These are phyloP conservation scores for Climacteris rufus DNA, from an alignment of 2,113 vertebrate genomes.

Conservation along the genomic window DNA sequence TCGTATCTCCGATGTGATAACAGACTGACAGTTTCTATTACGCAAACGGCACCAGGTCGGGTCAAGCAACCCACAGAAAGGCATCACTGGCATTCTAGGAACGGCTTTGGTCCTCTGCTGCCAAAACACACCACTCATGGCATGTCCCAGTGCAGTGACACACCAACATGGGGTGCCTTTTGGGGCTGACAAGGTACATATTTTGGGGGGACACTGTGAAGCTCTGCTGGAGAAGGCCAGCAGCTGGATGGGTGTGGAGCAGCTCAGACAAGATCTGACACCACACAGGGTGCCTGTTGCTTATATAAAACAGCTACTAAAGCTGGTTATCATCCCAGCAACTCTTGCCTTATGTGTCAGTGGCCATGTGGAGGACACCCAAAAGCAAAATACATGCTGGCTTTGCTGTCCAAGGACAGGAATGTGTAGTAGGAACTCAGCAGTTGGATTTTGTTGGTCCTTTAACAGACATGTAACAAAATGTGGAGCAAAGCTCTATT, in stretches of 20 bases:
- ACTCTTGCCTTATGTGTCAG: constrained; percentile 5
- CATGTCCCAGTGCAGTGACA: accelerated
- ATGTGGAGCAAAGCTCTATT: background rate
- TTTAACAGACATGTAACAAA: background rate
- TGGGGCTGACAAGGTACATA: background rate
- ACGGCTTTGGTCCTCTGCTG: background rate
- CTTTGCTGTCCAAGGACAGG: background rate
- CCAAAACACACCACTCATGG: background rate
- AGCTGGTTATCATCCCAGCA: constrained; percentile 9
- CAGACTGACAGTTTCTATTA: constrained; percentile 19
- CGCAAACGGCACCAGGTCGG: background rate
- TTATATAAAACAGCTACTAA: constrained; percentile 1
- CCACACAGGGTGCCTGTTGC: background rate
- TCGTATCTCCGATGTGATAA: background rate
- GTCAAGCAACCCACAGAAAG: background rate
- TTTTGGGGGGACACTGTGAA: background rate
- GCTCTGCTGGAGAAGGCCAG: background rate
- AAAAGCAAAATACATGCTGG: background rate
- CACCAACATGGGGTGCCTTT: accelerated
- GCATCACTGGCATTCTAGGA: constrained; percentile 11
- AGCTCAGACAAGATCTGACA: background rate
- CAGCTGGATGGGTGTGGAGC: background rate
- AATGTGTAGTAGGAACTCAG: background rate
- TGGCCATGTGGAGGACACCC: background rate
- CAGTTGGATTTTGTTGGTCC: background rate